Conservation (phyloP, 2,113 vertebrate genomes). For the Saguinus imperator region DNA sequence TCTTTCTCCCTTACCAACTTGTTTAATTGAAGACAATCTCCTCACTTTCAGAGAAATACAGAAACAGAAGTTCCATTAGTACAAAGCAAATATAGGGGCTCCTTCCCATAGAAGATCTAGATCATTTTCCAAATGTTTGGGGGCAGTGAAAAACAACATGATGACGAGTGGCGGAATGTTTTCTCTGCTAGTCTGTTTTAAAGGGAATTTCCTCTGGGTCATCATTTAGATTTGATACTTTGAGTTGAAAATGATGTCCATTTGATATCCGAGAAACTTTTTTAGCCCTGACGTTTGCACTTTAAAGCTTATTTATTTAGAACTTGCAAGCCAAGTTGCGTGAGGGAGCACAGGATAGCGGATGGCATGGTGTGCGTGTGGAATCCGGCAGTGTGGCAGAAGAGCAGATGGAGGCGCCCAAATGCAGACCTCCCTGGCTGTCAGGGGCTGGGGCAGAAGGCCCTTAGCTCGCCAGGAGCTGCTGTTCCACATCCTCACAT, state of each 20-base stretch:
- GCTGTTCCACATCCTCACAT: neutral
- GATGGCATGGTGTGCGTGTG: fast-evolving
- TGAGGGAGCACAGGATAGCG: fast-evolving
- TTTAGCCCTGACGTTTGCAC: neutral
- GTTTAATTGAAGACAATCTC: neutral
- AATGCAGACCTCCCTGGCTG: neutral
- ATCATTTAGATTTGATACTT: conserved; percentile 4
- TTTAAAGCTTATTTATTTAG: neutral
- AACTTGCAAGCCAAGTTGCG: neutral
- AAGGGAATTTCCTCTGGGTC: neutral
- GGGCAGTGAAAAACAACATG: neutral
- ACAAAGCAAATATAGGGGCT: neutral
- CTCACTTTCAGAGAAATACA: neutral
- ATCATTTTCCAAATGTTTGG: conserved; percentile 1
- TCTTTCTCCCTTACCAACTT: neutral
- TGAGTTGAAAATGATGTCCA: neutral
- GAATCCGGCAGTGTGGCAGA: fast-evolving
- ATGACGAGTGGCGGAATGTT: neutral
- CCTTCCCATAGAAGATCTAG: neutral
- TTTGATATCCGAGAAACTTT: neutral
- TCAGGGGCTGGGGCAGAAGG: neutral
- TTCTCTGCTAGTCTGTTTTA: neutral
- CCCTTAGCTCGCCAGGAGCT: neutral
- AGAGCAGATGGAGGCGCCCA: fast-evolving
- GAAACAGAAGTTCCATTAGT: neutral